Evolutionary conservation across 2,888 invertebrate species (phyloP).

Genomic region (Eumacrocentrus americanus): DNA sequence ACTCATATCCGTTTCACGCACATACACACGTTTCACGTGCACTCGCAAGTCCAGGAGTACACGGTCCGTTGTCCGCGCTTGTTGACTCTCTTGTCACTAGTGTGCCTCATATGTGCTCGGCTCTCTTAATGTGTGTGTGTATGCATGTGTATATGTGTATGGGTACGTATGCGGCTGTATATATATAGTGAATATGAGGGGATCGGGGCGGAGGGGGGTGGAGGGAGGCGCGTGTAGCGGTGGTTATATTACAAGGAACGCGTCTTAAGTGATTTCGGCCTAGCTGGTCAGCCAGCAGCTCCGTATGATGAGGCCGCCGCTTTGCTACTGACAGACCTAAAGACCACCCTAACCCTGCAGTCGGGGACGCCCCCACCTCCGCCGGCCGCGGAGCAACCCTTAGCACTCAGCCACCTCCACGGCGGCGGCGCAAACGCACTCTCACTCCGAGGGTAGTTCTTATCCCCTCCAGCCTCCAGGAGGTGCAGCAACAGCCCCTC

Average conservation of each 20-base stretch:
- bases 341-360: slow-evolving; percentile 60
- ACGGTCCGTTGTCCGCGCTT: slow-evolving; percentile 7
- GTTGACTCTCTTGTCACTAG: slow-evolving; percentile 24
- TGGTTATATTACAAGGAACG: slow-evolving; percentile 57
- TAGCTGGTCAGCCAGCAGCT: slow-evolving; percentile 59
- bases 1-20: not conserved
- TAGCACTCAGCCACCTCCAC: slow-evolving; percentile 59
- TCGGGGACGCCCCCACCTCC: slow-evolving; percentile 36
- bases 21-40: slow-evolving; percentile 11
- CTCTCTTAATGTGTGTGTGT: slow-evolving; percentile 24
- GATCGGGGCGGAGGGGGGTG: slow-evolving; percentile 30
- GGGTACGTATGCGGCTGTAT: slow-evolving; percentile 16
- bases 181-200: slow-evolving; percentile 16
- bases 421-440: slow-evolving; percentile 57
- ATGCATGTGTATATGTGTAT: slow-evolving; percentile 28
- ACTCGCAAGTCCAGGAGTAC: slow-evolving; percentile 23
- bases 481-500: slow-evolving; percentile 39
- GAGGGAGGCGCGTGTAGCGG: slow-evolving; percentile 47
- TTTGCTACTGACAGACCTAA: slow-evolving; percentile 60
- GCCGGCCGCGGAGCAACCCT: slow-evolving; percentile 52
- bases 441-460: slow-evolving; percentile 59
- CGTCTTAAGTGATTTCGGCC: slow-evolving; percentile 58
- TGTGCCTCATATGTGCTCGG: slow-evolving; percentile 31
- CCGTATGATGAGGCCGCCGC: slow-evolving; percentile 62
- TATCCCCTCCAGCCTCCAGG: slow-evolving; percentile 57